A percentile compares a stretch with the other conserved stretches of the same genome.
phyloP scores from a whole-genome alignment of 2,888 invertebrate species.

The Dilophus febrilis region DNA sequence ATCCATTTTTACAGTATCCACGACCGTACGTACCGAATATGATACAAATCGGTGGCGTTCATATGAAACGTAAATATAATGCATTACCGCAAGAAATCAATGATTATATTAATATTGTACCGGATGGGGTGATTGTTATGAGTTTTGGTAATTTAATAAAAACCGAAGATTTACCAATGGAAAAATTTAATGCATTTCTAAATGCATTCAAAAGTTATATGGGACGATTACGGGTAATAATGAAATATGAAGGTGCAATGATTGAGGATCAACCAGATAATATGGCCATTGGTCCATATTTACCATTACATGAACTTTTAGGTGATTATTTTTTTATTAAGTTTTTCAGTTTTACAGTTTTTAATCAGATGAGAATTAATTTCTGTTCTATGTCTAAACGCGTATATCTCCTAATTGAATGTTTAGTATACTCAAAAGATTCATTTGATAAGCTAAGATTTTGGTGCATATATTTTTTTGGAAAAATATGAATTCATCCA shows the following conservation, averaged over 20 bases:
- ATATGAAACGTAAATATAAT: constrained; percentile 13
- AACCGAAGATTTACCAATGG: constrained; percentile 22
- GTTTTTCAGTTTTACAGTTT: too few species aligned
- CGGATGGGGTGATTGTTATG: constrained; percentile 28
- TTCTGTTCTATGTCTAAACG: too few species aligned
- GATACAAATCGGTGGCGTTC: constrained; percentile 24
- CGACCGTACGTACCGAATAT: constrained; percentile 26
- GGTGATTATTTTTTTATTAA: too few species aligned
- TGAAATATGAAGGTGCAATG: constrained; percentile 34
- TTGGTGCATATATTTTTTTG: too few species aligned
- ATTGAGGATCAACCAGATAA: constrained; percentile 24
- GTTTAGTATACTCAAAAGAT: too few species aligned
- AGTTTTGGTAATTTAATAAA: constrained; percentile 30
- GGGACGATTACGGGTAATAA: constrained; percentile 23
- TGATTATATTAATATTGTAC: constrained; percentile 24
- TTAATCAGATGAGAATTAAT: too few species aligned
- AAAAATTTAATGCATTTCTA: constrained; percentile 22
- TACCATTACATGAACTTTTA: constrained; percentile 27
- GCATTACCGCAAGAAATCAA: constrained; percentile 15
- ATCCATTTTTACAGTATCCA: constrained; percentile 25
- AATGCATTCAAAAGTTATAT: constrained; percentile 14
- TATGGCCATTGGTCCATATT: constrained; percentile 26
- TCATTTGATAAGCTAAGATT: too few species aligned
- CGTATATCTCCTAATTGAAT: too few species aligned
- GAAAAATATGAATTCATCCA: too few species aligned